A percentile compares a stretch with the other conserved stretches of the same genome.
Evolutionary conservation across 1,140 invertebrate species (phyloP).

Genomic region (Drosophila carrolli): DNA sequence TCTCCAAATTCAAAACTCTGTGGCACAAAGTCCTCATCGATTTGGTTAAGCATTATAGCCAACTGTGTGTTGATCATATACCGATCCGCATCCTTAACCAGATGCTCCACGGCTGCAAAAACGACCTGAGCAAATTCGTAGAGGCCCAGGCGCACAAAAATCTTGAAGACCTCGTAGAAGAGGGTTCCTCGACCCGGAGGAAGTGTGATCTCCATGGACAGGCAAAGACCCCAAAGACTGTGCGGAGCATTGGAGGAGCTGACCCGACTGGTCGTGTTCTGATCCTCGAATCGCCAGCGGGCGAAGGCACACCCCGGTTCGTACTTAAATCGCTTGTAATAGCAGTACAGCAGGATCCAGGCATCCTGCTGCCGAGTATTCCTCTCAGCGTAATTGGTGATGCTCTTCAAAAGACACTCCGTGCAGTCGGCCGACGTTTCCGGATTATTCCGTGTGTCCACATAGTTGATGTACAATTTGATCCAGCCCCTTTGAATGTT

Average conservation of each 20-base stretch:
- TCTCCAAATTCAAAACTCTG: slow-evolving; percentile 11
- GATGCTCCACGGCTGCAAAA: slow-evolving; percentile 33
- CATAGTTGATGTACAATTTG: slow-evolving; percentile 45
- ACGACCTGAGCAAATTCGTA: slow-evolving; percentile 67
- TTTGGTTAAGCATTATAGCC: slow-evolving; percentile 32
- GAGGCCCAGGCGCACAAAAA: slow-evolving; percentile 56
- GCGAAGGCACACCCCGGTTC: slow-evolving; percentile 52
- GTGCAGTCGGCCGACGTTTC: slow-evolving; percentile 49
- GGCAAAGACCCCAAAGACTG: slow-evolving; percentile 40
- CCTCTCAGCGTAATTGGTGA: slow-evolving; percentile 24
- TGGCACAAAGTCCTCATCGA: slow-evolving; percentile 22
- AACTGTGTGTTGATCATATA: slow-evolving; percentile 61
- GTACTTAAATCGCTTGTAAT: slow-evolving; percentile 59
- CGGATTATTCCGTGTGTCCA: slow-evolving; percentile 43
- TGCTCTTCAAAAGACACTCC: slow-evolving; percentile 54
- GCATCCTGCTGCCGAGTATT: slow-evolving; percentile 25
- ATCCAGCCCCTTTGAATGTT: slow-evolving; percentile 56
- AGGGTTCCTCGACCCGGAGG: neutral
- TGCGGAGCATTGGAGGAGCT: neutral
- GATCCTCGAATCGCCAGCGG: slow-evolving; percentile 49
- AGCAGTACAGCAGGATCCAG: slow-evolving; percentile 68
- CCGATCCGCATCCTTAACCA: slow-evolving; percentile 36
- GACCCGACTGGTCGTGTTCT: neutral
- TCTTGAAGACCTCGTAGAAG: slow-evolving; percentile 47
- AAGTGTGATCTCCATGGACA: slow-evolving; percentile 23